A percentile compares a stretch with the other conserved stretches of the same genome.
These are phyloP conservation scores for Philereme vetulata DNA, from an alignment of 2,888 invertebrate genomes.

Conservation along the genomic window DNA sequence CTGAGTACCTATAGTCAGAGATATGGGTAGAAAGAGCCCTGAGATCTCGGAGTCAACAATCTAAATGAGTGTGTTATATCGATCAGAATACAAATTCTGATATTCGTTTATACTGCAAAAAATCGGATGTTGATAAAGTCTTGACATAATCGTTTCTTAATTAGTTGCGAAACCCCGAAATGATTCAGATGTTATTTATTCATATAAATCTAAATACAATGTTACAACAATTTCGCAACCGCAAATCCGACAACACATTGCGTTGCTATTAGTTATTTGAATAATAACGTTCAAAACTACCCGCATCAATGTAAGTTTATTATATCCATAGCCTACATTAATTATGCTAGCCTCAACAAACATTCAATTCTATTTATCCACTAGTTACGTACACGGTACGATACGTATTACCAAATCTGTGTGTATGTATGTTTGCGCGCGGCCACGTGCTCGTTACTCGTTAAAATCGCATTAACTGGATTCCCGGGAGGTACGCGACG, in stretches of 20 bases:
- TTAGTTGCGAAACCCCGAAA: too few relatives aligned
- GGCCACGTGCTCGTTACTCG: conserved; percentile 57
- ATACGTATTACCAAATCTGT: conserved; percentile 35
- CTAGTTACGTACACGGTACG: conserved; percentile 13
- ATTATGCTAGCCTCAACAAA: background rate
- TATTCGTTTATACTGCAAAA: too few relatives aligned
- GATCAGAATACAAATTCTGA: too few relatives aligned
- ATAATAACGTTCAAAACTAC: background rate
- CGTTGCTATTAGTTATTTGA: background rate
- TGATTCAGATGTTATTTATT: too few relatives aligned
- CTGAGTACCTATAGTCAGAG: too few relatives aligned
- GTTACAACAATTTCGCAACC: conserved; percentile 1
- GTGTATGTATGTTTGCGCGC: conserved; percentile 32
- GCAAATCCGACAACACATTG: background rate
- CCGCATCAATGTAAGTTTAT: background rate
- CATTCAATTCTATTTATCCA: conserved; percentile 29
- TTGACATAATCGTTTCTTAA: too few relatives aligned
- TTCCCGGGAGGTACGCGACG: conserved; percentile 40
- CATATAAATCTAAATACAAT: too few relatives aligned
- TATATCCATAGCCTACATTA: background rate
- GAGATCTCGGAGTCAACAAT: too few relatives aligned
- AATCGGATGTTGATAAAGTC: too few relatives aligned
- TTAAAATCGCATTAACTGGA: conserved; percentile 68
- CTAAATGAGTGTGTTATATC: too few relatives aligned
- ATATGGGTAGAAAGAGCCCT: too few relatives aligned